Conservation (phyloP, 2,888 invertebrate genomes). For the Aspidapion aeneum region DNA sequence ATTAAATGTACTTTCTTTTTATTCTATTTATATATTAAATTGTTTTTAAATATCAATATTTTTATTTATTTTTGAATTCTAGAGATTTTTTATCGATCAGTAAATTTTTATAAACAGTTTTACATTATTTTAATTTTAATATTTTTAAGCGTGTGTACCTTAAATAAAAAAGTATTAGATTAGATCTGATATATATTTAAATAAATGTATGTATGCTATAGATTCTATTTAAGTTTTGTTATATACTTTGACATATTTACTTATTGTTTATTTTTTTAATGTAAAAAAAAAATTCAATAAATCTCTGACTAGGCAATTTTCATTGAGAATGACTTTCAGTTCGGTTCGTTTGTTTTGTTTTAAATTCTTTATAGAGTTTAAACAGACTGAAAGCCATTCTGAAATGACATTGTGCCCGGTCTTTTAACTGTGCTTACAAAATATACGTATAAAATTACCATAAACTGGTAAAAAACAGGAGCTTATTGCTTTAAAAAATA, state of each 20-base stretch:
- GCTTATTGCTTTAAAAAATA: neutral
- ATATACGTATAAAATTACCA: neutral
- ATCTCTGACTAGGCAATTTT: too few relatives aligned
- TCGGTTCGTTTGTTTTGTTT: too few relatives aligned
- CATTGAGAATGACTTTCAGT: too few relatives aligned
- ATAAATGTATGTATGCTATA: neutral
- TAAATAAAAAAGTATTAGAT: neutral
- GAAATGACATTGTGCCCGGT: too few relatives aligned
- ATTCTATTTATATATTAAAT: neutral
- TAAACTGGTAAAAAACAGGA: neutral
- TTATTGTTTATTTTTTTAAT: neutral
- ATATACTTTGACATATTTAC: neutral
- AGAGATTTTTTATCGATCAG: neutral
- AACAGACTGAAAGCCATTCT: neutral
- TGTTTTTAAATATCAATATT: neutral
- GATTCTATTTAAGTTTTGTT: neutral
- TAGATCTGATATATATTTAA: neutral
- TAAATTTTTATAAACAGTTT: neutral
- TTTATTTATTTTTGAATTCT: neutral
- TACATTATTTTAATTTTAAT: neutral
- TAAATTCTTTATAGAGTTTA: too few relatives aligned
- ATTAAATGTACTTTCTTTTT: neutral
- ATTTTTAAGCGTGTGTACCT: neutral
- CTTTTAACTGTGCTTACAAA: neutral
- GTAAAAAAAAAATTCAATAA: too few relatives aligned